phyloP scores from a whole-genome alignment of 2,113 vertebrate genomes.

The Rhinopomastus cyanomelas region DNA sequence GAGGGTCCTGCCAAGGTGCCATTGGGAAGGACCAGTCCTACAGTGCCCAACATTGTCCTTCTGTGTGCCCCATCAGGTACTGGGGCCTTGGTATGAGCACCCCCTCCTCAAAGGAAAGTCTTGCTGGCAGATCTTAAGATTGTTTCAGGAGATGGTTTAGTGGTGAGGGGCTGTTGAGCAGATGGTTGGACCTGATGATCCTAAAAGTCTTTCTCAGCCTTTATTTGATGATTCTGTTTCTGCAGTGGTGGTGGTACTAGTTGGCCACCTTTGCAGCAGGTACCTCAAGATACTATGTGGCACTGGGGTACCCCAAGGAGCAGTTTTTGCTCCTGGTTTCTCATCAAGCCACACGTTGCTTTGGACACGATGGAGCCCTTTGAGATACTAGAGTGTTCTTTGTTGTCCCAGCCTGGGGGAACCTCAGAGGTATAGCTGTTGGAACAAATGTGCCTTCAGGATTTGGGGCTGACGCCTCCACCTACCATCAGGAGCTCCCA shows the following conservation, averaged over 20 bases:
- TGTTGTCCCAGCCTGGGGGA: background rate
- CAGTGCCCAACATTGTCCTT: background rate
- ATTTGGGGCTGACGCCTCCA: background rate
- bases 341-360: background rate
- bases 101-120: background rate
- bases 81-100: rapidly evolving
- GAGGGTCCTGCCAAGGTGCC: background rate
- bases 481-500: background rate
- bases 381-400: background rate
- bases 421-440: rapidly evolving
- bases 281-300: background rate
- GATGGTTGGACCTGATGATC: too few species aligned
- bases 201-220: too few species aligned
- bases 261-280: background rate
- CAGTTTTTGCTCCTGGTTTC: background rate
- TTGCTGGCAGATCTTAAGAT: background rate
- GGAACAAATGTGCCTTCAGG: background rate
- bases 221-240: background rate
- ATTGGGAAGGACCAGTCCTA: background rate
- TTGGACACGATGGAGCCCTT: background rate
- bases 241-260: background rate
- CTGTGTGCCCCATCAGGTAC: rapidly evolving
- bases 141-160: too few species aligned
- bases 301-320: background rate
- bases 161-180: too few species aligned